Evolutionary conservation across 2,113 vertebrate species (phyloP).

Genomic region (Cheirogaleus medius): DNA sequence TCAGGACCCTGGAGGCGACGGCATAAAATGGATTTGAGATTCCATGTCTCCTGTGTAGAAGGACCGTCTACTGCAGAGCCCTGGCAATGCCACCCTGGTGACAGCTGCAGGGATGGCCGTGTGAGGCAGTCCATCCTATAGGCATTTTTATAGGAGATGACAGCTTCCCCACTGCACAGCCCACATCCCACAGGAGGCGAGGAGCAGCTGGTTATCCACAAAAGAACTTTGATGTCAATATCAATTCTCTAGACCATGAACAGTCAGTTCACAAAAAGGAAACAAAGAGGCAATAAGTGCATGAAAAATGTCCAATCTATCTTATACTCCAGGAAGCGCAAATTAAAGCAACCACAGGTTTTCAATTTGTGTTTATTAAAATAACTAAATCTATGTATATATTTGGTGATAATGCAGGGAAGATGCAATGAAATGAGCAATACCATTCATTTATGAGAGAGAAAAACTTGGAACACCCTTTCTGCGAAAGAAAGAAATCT

Average conservation of each 20-base stretch:
- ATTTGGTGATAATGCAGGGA: not conserved
- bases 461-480: not conserved
- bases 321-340: not conserved
- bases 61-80: not conserved
- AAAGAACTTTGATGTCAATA: slow-evolving; percentile 60
- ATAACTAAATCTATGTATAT: not conserved
- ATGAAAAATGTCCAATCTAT: not conserved
- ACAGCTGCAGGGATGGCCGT: slow-evolving; percentile 15
- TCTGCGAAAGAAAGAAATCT: not conserved
- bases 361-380: not conserved
- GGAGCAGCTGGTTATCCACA: slow-evolving; percentile 61
- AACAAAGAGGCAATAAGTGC: not conserved
- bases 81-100: slow-evolving; percentile 12
- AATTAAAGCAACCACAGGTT: not conserved
- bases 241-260: slow-evolving; percentile 41
- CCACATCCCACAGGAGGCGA: slow-evolving; percentile 20
- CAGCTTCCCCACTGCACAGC: slow-evolving; percentile 44
- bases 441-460: not conserved
- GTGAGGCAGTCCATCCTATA: slow-evolving; percentile 19
- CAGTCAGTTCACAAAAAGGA: not conserved
- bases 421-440: not conserved
- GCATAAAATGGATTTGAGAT: not conserved
- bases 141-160: slow-evolving; percentile 56
- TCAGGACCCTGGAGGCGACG: not conserved
- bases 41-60: not conserved